These are phyloP conservation scores for Philopedon plagiatum DNA, from an alignment of 2,888 invertebrate species.

Conservation along the genomic window DNA sequence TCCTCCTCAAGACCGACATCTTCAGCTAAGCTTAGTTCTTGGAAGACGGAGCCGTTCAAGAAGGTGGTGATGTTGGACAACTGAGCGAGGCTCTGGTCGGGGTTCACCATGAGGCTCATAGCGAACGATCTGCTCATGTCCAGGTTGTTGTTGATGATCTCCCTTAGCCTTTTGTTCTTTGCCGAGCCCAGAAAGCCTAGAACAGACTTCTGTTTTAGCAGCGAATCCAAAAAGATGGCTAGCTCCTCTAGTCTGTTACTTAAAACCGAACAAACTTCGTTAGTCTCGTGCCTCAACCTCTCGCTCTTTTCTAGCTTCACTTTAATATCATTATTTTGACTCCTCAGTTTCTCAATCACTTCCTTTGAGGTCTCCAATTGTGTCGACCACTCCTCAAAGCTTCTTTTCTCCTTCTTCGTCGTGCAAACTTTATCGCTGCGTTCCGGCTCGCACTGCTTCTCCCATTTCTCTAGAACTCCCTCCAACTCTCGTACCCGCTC, in stretches of 20 bases:
- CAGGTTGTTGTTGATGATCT: slow-evolving; percentile 72
- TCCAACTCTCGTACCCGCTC: slow-evolving; percentile 61
- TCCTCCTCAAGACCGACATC: slow-evolving; percentile 52
- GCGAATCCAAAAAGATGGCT: slow-evolving; percentile 76
- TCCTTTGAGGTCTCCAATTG: slow-evolving; percentile 53
- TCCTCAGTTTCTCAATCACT: slow-evolving; percentile 53
- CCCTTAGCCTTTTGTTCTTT: slow-evolving; percentile 71
- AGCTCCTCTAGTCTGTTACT: slow-evolving; percentile 77
- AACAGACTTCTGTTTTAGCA: slow-evolving; percentile 76
- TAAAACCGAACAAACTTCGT: slow-evolving; percentile 70
- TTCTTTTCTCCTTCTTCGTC: slow-evolving; percentile 60
- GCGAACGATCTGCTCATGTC: slow-evolving; percentile 71
- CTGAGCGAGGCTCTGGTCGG: slow-evolving; percentile 70
- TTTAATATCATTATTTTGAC: slow-evolving; percentile 55
- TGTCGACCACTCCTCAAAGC: slow-evolving; percentile 61
- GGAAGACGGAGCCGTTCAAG: slow-evolving; percentile 62
- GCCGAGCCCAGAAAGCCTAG: slow-evolving; percentile 71
- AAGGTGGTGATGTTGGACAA: slow-evolving; percentile 70
- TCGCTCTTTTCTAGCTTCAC: slow-evolving; percentile 65
- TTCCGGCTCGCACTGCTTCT: slow-evolving; percentile 38
- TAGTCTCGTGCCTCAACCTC: slow-evolving; percentile 65
- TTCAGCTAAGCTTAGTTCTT: slow-evolving; percentile 55
- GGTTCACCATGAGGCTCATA: slow-evolving; percentile 66
- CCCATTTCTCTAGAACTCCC: neutral
- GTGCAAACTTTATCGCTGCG: too few species aligned